Base-by-base conservation (phyloP, 2,113 vertebrate species). In the human region DNA sequence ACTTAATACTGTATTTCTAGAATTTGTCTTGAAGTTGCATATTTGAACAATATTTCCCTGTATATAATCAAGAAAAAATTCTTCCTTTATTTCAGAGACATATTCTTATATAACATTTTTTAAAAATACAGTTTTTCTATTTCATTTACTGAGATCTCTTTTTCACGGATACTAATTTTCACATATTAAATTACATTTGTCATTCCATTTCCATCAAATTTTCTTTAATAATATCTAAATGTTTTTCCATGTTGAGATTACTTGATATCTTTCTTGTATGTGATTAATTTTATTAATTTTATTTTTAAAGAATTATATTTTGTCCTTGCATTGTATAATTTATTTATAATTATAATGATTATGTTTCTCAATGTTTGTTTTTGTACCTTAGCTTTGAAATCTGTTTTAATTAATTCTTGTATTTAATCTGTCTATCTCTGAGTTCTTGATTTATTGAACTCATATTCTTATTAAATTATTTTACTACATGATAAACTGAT, bases 121-220 rank as follows among this genome's bases (percentile, higher is more conserved):
- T 22, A 3, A 43, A 40, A 91, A 57, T 23, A 83, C 6, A 45
- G 22, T 70, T 92, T 94, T 94, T 75, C 20, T 78, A 2, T 91
- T 76, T 68, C 5, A 88, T 82, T 75, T 89, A 17, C 70, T 68
- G 6, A 5, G 30, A 32, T 64, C 7, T 80, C 52, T 73, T 55
- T 73, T 96, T 86, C 61, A 57, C 27, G 8, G 48, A 75, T 23
- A 81, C 2, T 22, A 81, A 85, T 79, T 94, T 14, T 7, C 6
- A 70, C 45, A 6, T 76, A 72, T 83, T 45, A 83, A 94, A 48
- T 97, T 90, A 72, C 72, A 22, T 81, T 70, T 93, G 32, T 76
- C 48, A 70, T 90, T 94, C 23, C 14, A n/a, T 30, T 93, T 96
- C 45, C 50, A 87, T 86, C 93, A 86, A 25, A 66, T 61, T 94